A percentile compares a stretch with the other conserved stretches of the same genome.
phyloP scores from a whole-genome alignment of 2,888 invertebrate genomes.

The Exocentrus adspersus region DNA sequence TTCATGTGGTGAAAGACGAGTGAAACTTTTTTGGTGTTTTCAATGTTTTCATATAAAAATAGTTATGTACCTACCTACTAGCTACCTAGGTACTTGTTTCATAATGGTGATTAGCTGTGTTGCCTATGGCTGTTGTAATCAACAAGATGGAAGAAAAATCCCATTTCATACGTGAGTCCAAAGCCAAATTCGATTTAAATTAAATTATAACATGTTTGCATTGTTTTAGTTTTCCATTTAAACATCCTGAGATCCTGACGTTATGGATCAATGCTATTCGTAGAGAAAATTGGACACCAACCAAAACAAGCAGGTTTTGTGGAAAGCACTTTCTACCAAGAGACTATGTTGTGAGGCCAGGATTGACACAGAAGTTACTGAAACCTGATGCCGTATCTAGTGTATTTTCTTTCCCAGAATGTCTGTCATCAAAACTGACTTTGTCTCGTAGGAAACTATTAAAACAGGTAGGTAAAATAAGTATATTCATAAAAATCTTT shows the following conservation, averaged over 20 bases:
- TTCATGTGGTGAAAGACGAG: no score
- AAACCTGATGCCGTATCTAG: conserved; percentile 38
- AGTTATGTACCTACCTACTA: no score
- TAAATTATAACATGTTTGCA: background rate
- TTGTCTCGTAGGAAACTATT: conserved; percentile 2
- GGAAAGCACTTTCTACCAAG: conserved; percentile 29
- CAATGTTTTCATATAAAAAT: no score
- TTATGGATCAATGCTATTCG: conserved; percentile 40
- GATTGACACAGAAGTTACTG: conserved; percentile 23
- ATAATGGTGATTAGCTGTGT: no score
- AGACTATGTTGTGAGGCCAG: background rate
- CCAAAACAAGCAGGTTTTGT: conserved; percentile 39
- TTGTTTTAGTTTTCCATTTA: conserved; percentile 35
- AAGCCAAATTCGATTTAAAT: no score
- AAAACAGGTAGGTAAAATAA: background rate
- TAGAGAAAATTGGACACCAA: conserved; percentile 42
- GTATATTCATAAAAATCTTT: conserved; percentile 2
- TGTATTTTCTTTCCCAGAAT: conserved; percentile 6
- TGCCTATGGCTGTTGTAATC: no score
- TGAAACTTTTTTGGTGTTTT: no score
- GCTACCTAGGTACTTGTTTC: no score
- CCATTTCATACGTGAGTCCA: no score
- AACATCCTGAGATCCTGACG: conserved; percentile 37
- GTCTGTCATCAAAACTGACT: background rate
- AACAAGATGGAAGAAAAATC: no score